Evolutionary conservation across 2,113 vertebrate species (phyloP).

Genomic region (Syngnathus typhle): DNA sequence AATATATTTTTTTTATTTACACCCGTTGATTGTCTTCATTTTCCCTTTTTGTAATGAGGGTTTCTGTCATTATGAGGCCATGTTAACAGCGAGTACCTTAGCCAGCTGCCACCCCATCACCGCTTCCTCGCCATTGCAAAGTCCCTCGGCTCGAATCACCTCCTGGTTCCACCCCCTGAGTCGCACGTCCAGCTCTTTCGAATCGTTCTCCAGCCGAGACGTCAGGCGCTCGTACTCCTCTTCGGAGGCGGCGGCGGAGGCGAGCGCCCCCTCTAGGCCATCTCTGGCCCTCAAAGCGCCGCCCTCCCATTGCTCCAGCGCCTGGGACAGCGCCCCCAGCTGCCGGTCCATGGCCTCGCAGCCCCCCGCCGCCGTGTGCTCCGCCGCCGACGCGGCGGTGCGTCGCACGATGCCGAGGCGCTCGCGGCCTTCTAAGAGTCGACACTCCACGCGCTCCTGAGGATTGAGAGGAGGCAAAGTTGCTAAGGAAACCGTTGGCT

Average conservation of each 20-base stretch:
- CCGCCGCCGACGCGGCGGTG: conserved; percentile 72
- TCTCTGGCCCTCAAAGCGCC: conserved; percentile 71
- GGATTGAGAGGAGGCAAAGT: conserved; percentile 65
- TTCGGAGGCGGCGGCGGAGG: conserved; percentile 78
- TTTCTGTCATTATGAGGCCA: too few species aligned
- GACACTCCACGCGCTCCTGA: conserved; percentile 90
- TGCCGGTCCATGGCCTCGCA: conserved; percentile 81
- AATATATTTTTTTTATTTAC: background rate
- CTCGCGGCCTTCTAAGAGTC: conserved; percentile 77
- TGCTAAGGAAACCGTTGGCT: conserved; percentile 76
- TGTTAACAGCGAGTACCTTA: conserved; percentile 68
- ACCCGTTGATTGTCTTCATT: background rate
- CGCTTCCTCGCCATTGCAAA: conserved; percentile 78
- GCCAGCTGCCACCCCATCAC: conserved; percentile 81
- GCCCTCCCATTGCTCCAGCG: conserved; percentile 92
- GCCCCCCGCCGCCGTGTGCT: conserved; percentile 77
- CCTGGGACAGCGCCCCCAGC: conserved; percentile 81
- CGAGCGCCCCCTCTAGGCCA: conserved; percentile 74
- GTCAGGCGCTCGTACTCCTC: conserved; percentile 76
- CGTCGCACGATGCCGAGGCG: conserved; percentile 80
- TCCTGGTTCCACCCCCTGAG: conserved; percentile 76
- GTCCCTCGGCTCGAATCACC: conserved; percentile 73
- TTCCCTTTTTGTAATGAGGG: background rate
- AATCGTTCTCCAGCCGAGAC: conserved; percentile 75
- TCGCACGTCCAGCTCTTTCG: conserved; percentile 66